Evolutionary conservation across 2,113 vertebrate genomes (phyloP).

Genomic region (Pelvicachromis taeniatus): DNA sequence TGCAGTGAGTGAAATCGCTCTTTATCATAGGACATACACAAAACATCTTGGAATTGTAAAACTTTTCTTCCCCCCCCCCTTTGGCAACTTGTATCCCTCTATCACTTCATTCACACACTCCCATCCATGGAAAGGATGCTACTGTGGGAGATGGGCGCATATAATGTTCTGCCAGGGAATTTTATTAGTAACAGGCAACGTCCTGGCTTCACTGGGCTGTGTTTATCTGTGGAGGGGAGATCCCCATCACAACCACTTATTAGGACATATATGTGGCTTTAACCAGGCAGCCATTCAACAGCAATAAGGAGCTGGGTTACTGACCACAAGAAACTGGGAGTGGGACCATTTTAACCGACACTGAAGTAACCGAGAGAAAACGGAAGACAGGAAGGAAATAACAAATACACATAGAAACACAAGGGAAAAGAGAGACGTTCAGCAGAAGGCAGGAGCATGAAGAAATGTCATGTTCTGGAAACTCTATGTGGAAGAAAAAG

Average conservation of each 20-base stretch:
- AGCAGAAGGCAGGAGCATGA: neutral
- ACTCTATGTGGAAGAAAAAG: neutral
- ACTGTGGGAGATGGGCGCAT: constrained; percentile 43
- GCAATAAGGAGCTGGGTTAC: constrained; percentile 50
- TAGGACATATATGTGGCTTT: constrained; percentile 62
- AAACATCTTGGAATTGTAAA: neutral
- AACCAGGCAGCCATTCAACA: constrained; percentile 60
- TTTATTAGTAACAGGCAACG: constrained; percentile 57
- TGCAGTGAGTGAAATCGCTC: neutral
- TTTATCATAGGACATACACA: neutral
- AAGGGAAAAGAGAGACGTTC: neutral
- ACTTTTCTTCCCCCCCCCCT: neutral
- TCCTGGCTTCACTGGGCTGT: constrained; percentile 45
- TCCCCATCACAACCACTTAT: constrained; percentile 69
- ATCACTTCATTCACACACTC: neutral
- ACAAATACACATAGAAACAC: constrained; percentile 31
- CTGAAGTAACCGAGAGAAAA: constrained; percentile 3
- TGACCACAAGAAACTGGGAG: constrained; percentile 58
- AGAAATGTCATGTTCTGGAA: neutral
- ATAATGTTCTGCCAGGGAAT: constrained; percentile 22
- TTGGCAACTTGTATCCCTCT: neutral
- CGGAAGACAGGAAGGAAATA: constrained; percentile 42
- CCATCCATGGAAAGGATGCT: constrained; percentile 8
- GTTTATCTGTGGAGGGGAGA: constrained; percentile 65
- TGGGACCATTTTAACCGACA: constrained; percentile 53